Conservation (phyloP, 1,140 invertebrate species). For the Rhynchophorus ferrugineus region DNA sequence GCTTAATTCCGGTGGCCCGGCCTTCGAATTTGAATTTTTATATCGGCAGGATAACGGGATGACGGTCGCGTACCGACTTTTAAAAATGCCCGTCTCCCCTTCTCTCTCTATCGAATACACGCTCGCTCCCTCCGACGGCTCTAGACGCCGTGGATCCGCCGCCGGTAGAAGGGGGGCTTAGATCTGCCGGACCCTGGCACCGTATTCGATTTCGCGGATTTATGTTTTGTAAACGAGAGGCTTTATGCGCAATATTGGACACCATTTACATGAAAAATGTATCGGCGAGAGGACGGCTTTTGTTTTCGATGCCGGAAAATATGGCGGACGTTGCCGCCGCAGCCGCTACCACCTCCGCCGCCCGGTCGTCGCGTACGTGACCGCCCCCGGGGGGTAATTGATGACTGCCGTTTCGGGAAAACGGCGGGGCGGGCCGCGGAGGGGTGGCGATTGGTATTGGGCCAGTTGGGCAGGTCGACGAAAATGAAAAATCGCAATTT, state of each 20-base stretch:
- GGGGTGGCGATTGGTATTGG: neutral
- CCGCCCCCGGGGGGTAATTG: conserved; percentile 39
- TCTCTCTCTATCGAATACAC: no score
- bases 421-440: neutral
- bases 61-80: no score
- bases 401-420: conserved; percentile 31
- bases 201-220: conserved; percentile 43
- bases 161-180: no score
- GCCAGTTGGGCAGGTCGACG: no score
- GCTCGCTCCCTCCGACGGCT: no score
- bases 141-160: no score
- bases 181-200: conserved; percentile 12
- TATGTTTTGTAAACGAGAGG: conserved; percentile 44
- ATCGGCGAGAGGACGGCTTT: conserved; percentile 40
- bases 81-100: no score
- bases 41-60: no score
- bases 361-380: no score
- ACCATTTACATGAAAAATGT: conserved; percentile 46
- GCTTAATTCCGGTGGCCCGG: no score
- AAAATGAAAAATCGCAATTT: no score
- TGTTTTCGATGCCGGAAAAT: conserved; percentile 44
- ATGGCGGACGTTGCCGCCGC: conserved; percentile 37
- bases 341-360: conserved; percentile 22
- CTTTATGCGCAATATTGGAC: conserved; percentile 42
- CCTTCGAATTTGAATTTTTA: no score